Evolutionary conservation across 1,140 invertebrate species (phyloP), one percentile per base, ranked within the genome.

Genomic region (Plutomurus gul): DNA sequence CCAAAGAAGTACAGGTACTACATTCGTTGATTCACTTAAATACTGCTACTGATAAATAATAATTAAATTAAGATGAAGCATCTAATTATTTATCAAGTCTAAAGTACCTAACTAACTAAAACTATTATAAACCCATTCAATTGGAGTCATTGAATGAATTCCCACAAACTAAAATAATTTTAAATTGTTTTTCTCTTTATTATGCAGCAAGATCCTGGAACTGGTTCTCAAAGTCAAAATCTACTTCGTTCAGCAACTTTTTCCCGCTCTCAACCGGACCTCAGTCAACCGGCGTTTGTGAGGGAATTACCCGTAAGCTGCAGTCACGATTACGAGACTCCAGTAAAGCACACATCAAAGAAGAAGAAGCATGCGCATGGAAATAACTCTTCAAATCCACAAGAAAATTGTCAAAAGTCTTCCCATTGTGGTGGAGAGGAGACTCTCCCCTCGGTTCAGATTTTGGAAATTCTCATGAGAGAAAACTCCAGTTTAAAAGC

Each of bases 401-500:
- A 37, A 13, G 39, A 22, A 11, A 46, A 39, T 43, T n/a, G n/a
- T n/a, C n/a, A n/a, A n/a, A 27, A 4, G 83, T 71, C 82, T 83
- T 37, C 80, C 71, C 65, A 78, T 8, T 51, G 18, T 13, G 27
- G 46, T 22, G 40, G 49, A 80, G 88, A 89, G 84, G 88, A 91
- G 84, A 87, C 90, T 78, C 89, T 89, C 87, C 90, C 91, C 2
- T 90, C 91, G 78, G 89, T 92, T 0, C 92, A 94, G 83, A 93
- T 95, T 87, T 90, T 96, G 4, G 94, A 96, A 84, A 90, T 94
- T 56, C 87, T 97, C 1, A 92, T 93, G 33, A 91, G 93, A 78
- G 95, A 97, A 89, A 96, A 96, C 85, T 91, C 91, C 84, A 90
- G 91, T 75, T 89, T 97, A 73, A 94, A 95, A 87, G 86, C 92